Percentiles rank a stretch among this genome's conserved stretches.
Evolutionary conservation across 1,140 invertebrate species (phyloP).

Genomic region (Pteromalus puparum): DNA sequence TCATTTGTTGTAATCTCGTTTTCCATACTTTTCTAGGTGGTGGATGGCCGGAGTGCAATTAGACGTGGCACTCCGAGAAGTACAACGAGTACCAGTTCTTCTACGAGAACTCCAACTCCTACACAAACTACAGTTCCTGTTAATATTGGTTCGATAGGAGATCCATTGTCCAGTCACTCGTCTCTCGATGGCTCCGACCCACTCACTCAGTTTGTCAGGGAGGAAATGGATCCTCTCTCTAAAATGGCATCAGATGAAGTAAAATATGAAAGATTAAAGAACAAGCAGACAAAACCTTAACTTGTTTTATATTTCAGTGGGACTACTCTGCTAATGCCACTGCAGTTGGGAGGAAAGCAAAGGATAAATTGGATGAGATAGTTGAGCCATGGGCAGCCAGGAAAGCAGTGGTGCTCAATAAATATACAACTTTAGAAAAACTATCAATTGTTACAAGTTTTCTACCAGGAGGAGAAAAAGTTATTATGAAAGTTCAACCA

Average conservation of each 20-base stretch:
- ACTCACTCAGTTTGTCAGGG: conserved; percentile 81
- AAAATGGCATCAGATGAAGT: conserved; percentile 80
- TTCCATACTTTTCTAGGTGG: conserved; percentile 64
- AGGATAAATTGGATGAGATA: conserved; percentile 74
- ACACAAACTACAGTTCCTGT: conserved; percentile 71
- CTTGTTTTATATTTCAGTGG: conserved; percentile 66
- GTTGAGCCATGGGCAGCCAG: conserved; percentile 86
- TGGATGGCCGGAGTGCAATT: conserved; percentile 72
- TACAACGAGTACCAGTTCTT: conserved; percentile 69
- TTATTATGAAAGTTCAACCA: conserved; percentile 86
- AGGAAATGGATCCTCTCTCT: conserved; percentile 81
- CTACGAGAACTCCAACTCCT: conserved; percentile 74
- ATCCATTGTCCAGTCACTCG: conserved; percentile 66
- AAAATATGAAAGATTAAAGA: conserved; percentile 49
- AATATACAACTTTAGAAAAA: conserved; percentile 94
- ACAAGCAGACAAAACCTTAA: conserved; percentile 29
- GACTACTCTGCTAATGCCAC: conserved; percentile 68
- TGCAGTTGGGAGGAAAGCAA: conserved; percentile 70
- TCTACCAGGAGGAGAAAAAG: conserved; percentile 86
- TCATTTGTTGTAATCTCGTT: conserved; percentile 30
- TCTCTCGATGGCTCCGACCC: conserved; percentile 85
- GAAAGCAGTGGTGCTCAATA: conserved; percentile 85
- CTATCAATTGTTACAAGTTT: conserved; percentile 93
- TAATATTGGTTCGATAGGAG: conserved; percentile 77
- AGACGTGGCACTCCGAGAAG: conserved; percentile 73